Percentiles rank a stretch among this genome's conserved stretches.
phyloP scores from a whole-genome alignment of 2,113 vertebrate genomes.

The Dendropsophus ebraccatus region DNA sequence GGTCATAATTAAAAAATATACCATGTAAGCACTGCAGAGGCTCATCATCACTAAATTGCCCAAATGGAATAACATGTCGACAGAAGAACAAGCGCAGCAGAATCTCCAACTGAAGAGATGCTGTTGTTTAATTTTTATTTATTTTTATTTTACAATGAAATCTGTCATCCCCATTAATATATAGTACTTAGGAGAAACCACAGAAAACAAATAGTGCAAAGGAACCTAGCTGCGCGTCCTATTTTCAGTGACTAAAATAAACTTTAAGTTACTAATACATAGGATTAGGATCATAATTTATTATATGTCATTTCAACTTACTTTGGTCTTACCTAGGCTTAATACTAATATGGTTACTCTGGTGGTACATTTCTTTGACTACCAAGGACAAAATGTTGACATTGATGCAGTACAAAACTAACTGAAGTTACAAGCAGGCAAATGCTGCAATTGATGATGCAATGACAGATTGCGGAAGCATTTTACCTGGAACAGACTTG shows the following conservation, averaged over 20 bases:
- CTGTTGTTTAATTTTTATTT: constrained; percentile 9
- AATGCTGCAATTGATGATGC: too few relatives aligned
- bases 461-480: too few relatives aligned
- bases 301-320: neutral
- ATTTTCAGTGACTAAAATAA: neutral
- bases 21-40: constrained; percentile 57
- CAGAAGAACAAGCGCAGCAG: constrained; percentile 50
- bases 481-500: too few relatives aligned
- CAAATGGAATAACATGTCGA: constrained; percentile 33
- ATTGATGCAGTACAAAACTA: too few relatives aligned
- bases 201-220: neutral
- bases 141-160: constrained; percentile 34
- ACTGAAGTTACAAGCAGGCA: too few relatives aligned
- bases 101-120: constrained; percentile 11
- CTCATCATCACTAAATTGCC: constrained; percentile 56
- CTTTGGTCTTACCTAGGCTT: neutral
- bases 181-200: neutral
- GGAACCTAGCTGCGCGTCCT: neutral
- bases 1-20: constrained; percentile 63
- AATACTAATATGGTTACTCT: neutral
- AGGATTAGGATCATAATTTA: neutral
- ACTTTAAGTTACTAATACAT: neutral
- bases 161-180: neutral
- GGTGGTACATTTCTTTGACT: neutral
- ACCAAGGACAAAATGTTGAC: too few relatives aligned